Evolutionary conservation across 2,797 vertebrate species (phyloP).

Genomic region (Ptychadena robeensis): DNA sequence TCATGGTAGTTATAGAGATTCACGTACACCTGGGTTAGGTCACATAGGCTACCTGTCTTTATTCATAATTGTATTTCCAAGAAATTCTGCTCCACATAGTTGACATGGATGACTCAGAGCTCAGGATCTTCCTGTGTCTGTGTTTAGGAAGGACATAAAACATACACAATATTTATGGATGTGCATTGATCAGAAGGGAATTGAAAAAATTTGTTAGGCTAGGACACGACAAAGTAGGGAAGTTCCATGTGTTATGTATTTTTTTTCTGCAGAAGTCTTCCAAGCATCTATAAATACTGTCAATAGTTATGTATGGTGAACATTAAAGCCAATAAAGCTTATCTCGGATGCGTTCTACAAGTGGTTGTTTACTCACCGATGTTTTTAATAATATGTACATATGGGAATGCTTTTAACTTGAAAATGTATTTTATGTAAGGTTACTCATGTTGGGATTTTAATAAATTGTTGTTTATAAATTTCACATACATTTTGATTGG

Average conservation of each 20-base stretch:
- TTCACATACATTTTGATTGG: too few relatives aligned
- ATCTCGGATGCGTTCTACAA: too few relatives aligned
- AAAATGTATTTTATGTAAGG: too few relatives aligned
- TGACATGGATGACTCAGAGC: constrained; percentile 20
- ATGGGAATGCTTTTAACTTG: too few relatives aligned
- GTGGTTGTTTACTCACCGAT: too few relatives aligned
- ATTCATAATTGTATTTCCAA: constrained; percentile 36
- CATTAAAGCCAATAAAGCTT: too few relatives aligned
- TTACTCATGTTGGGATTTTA: too few relatives aligned
- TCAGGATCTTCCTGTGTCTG: constrained; percentile 4
- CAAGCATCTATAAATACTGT: not conserved
- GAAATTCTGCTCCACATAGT: constrained; percentile 5
- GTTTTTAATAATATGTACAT: too few relatives aligned
- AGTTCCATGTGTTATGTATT: not conserved
- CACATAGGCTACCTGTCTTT: constrained; percentile 22
- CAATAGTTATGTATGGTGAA: too few relatives aligned
- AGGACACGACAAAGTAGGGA: not conserved
- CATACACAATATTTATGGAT: not conserved
- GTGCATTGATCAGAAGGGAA: not conserved
- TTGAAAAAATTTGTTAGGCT: not conserved
- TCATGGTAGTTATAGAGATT: constrained; percentile 7
- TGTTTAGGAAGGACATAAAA: not conserved
- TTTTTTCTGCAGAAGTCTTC: not conserved
- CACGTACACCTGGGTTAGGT: constrained; percentile 50
- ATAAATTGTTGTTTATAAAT: too few relatives aligned